Base-by-base conservation (phyloP, 1,140 invertebrate genomes). In the Zophobas atratus region DNA sequence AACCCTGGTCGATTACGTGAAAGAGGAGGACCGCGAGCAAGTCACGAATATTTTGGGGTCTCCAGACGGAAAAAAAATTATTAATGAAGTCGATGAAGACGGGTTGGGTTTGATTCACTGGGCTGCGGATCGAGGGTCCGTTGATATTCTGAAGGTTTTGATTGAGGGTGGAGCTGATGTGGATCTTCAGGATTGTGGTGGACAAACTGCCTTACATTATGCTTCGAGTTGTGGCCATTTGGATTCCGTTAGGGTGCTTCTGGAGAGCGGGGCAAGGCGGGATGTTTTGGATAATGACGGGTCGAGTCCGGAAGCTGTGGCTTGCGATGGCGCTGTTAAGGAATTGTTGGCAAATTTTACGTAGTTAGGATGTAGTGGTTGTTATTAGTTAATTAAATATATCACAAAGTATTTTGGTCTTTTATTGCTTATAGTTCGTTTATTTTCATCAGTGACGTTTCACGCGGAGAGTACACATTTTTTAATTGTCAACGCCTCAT, bases 201-300 rank as follows among this genome's bases (percentile, higher is more conserved):
- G 94, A 1, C 96, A 98, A 85, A 97, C 96, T 3, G 91, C 96
- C 0, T 87, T 98, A 35, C 96, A 98, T 87, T 96, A 96, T 86
- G 95, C 96, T 8, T 91, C 92, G 1, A 92, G 92, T 8, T 95
- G 95, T 86, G 93, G 93, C 3, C 94, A 98, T 86, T 43, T 88
- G 0, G 92, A 94, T 33, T 91, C 92, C 41, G 87, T 95, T 0
- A 86, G 89, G 60, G 87, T 91, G 80, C 86, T 97, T 38, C 73
- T 95, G n/a, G 84, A 88, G 0, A 82, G 88, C 2, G 91, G 91
- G 39, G 93, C 92, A 38, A 83, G 91, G 79, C 82, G 84, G 6
- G 84, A 85, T 48, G 80, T 91, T 1, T 80, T 87, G 80, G 93
- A 95, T 86, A 84, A 88, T 55, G 90, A 93, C 81, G 92, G 91